Evolutionary conservation across 2,113 vertebrate species (phyloP), one percentile per base, ranked within the genome.

Genomic region (Phyllostomus discolor): DNA sequence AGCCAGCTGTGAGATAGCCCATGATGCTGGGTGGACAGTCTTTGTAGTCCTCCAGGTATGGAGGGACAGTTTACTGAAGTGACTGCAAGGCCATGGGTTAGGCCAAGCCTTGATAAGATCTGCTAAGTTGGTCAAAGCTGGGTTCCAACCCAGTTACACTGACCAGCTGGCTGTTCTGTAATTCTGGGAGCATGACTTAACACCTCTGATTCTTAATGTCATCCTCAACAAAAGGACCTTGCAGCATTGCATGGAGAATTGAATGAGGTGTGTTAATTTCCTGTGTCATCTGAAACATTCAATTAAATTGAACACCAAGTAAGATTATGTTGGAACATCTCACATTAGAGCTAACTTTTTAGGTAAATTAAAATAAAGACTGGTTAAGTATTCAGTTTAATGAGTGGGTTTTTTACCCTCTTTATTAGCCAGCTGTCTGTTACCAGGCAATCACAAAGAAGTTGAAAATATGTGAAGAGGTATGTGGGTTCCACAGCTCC

Each of bases 381-480:
- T 26, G 1, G 12, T 75, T 75, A 92, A 66, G 4, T 10, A 1
- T 57, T 79, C 43, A 35, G 38, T 79, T 83, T 91, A 81, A 72
- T 80, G 78, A 90, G 11, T 59, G 20, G 2, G 73, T 97, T 97
- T 98, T 48, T 46, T 95, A 98, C 75, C 94, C 66, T 81, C 57
- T 90, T 66, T n/a, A 95, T 50, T 98, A 99, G 98, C 98, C 98
- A 93, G 97, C 99, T 97, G 98, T 98, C 96, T 98, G 98, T 96
- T 99, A 98, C 98, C 98, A 99, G 94, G 98, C 99, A 72, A 99
- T 99, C 88, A 99, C 99, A 97, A 99, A 99, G 98, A 99, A 99
- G 86, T 98, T 99, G 98, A 99, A 99, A 97, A 99, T 99, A 95
- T 98, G 99, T 62, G 99, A 99, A 98, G 99, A 99, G 99, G 99